These are phyloP conservation scores for Latheticus oryzae DNA, from an alignment of 2,888 invertebrate genomes.

Conservation along the genomic window DNA sequence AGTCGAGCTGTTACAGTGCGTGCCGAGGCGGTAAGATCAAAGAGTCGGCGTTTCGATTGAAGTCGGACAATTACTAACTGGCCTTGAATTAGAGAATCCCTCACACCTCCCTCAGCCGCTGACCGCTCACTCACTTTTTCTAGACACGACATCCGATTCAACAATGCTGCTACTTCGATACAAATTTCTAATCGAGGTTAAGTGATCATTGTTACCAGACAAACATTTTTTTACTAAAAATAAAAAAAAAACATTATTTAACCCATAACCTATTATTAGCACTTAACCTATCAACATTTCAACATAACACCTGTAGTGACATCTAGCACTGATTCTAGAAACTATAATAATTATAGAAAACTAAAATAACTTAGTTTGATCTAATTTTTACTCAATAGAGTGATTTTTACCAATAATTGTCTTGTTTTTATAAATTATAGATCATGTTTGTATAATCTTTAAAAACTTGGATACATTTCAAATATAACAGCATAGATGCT, in stretches of 20 bases:
- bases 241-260: not conserved
- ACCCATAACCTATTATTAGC: too few species aligned
- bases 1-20: slow-evolving; percentile 44
- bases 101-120: slow-evolving; percentile 51
- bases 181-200: slow-evolving; percentile 5
- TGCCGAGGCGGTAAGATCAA: slow-evolving; percentile 52
- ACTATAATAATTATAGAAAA: too few species aligned
- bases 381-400: too few species aligned
- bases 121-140: slow-evolving; percentile 30
- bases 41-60: slow-evolving; percentile 53
- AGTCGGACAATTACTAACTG: slow-evolving; percentile 55
- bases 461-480: too few species aligned
- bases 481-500: too few species aligned
- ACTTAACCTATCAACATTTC: too few species aligned
- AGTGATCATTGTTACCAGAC: slow-evolving; percentile 1
- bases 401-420: too few species aligned
- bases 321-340: too few species aligned
- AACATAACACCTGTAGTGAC: too few species aligned
- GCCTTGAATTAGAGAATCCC: slow-evolving; percentile 53
- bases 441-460: too few species aligned
- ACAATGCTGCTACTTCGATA: not conserved
- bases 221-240: not conserved
- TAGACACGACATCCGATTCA: slow-evolving; percentile 4
- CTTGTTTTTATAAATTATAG: too few species aligned
- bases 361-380: too few species aligned